phyloP scores from a whole-genome alignment of 2,113 vertebrate genomes.

The Eudyptes chrysolophus region DNA sequence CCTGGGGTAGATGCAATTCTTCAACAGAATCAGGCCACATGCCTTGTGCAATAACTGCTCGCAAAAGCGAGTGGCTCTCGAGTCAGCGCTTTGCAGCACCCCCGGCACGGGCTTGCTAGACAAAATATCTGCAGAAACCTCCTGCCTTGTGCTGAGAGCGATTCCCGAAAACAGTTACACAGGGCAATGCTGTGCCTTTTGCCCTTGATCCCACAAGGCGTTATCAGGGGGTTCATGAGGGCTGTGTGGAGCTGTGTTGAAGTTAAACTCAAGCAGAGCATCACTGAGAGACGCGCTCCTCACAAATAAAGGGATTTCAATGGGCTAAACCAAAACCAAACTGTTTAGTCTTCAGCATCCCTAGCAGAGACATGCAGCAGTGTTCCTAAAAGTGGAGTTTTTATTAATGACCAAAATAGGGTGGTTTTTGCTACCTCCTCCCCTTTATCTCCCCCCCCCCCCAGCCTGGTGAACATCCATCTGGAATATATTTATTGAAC shows the following conservation, averaged over 20 bases:
- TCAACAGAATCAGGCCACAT: background rate
- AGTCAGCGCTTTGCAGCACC: background rate
- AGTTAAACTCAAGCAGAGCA: background rate
- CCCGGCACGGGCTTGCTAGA: fast-evolving
- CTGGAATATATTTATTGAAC: background rate
- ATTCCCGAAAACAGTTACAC: background rate
- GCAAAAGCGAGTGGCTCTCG: background rate
- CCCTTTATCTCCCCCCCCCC: background rate
- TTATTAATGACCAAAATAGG: background rate
- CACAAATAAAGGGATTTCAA: background rate
- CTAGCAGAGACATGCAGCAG: background rate
- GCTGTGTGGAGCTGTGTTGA: fast-evolving
- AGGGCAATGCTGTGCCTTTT: background rate
- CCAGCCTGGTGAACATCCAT: background rate
- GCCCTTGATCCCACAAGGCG: background rate
- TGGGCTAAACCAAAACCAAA: background rate
- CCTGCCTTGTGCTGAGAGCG: background rate
- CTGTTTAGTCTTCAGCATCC: background rate
- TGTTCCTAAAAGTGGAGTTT: background rate
- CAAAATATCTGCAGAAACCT: background rate
- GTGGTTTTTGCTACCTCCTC: background rate
- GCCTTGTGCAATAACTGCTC: background rate
- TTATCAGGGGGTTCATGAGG: background rate
- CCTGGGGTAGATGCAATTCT: background rate
- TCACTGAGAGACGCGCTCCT: fast-evolving